Conservation (phyloP, 2,888 invertebrate genomes). For the Eristalis pertinax region DNA sequence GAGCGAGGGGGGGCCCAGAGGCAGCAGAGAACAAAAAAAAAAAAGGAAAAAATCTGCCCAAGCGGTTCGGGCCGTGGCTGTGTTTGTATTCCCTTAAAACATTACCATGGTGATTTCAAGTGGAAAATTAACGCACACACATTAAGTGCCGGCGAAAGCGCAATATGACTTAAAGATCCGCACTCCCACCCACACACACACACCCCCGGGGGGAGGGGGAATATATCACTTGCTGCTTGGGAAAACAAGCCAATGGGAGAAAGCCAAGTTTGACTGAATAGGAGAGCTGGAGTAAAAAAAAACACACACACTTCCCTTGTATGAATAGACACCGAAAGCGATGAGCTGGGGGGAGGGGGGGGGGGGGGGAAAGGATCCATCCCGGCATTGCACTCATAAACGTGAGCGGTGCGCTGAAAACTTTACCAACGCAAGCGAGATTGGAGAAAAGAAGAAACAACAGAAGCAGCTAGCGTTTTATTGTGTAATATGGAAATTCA, state of each 20-base stretch:
- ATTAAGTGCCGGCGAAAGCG: conserved; percentile 17
- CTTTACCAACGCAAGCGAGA: background rate
- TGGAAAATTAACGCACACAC: conserved; percentile 60
- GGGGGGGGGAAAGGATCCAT: too few relatives aligned
- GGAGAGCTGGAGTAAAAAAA: background rate
- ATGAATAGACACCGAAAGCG: background rate
- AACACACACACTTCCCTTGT: background rate
- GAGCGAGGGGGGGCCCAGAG: background rate
- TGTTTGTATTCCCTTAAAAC: background rate
- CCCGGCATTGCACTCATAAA: conserved; percentile 11
- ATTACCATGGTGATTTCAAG: conserved; percentile 28
- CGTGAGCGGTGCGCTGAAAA: conserved; percentile 1
- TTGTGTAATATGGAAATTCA: conserved; percentile 52
- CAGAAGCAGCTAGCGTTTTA: background rate
- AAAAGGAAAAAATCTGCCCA: background rate
- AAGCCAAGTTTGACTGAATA: too few relatives aligned
- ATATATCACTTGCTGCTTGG: conserved; percentile 1
- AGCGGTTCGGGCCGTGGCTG: background rate
- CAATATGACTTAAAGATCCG: background rate
- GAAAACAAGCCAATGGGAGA: background rate
- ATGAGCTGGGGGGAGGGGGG: background rate
- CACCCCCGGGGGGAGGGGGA: background rate
- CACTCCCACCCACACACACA: background rate
- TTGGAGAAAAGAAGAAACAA: background rate
- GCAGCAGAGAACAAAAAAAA: background rate